A percentile compares a stretch with the other conserved stretches of the same genome.
phyloP scores from a whole-genome alignment of 2,797 vertebrate species.

The Coregonus ussuriensis region DNA sequence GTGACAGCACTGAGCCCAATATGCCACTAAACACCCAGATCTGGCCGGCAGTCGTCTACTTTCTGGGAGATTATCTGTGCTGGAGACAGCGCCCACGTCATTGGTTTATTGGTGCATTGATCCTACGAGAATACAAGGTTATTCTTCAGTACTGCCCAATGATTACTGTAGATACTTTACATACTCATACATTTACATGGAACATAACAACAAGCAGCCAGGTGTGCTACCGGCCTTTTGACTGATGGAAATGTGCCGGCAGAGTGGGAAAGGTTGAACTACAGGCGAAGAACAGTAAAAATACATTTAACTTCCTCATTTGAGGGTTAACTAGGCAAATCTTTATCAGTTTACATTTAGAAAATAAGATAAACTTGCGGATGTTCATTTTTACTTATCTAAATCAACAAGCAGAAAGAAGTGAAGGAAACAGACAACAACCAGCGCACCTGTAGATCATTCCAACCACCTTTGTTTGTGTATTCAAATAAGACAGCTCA shows the following conservation, averaged over 20 bases:
- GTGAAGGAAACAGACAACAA: neutral
- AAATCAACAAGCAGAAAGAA: conserved; percentile 28
- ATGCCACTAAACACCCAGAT: neutral
- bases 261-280: neutral
- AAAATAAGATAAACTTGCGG: conserved; percentile 19
- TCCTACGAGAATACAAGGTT: neutral
- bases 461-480: neutral
- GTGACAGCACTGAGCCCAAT: neutral
- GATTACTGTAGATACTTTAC: neutral
- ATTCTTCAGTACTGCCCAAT: neutral
- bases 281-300: conserved; percentile 5
- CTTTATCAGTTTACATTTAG: conserved; percentile 23
- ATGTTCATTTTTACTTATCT: conserved; percentile 35
- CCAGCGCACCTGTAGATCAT: conserved; percentile 40
- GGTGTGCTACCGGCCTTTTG: neutral
- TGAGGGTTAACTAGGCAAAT: conserved; percentile 42
- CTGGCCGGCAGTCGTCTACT: neutral
- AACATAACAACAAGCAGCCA: neutral
- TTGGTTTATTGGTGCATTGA: neutral
- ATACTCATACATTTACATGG: neutral
- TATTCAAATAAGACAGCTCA: neutral
- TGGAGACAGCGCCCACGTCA: neutral
- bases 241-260: conserved; percentile 29
- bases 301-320: conserved; percentile 10
- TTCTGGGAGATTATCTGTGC: neutral